These are phyloP conservation scores for Propsilocerus akamusi DNA, from an alignment of 1,140 invertebrate species.

Conservation along the genomic window DNA sequence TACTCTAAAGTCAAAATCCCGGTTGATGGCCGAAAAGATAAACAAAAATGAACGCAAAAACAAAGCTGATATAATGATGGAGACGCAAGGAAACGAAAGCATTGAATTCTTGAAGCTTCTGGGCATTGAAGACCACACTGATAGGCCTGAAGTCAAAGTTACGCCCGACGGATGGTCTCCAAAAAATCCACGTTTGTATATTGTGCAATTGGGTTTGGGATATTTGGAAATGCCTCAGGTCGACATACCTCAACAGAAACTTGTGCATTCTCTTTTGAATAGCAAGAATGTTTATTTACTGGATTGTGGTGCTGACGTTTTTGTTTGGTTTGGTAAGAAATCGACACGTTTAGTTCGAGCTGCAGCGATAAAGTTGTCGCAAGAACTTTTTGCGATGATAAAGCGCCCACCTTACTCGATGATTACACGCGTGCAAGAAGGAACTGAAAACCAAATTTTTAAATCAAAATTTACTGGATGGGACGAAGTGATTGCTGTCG, in stretches of 20 bases:
- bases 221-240: slow-evolving; percentile 96
- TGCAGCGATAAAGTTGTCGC: slow-evolving; percentile 87
- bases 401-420: slow-evolving; percentile 72
- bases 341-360: slow-evolving; percentile 89
- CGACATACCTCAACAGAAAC: slow-evolving; percentile 57
- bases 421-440: slow-evolving; percentile 76
- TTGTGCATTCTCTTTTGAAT: slow-evolving; percentile 56
- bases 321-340: slow-evolving; percentile 98
- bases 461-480: slow-evolving; percentile 95
- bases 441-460: slow-evolving; percentile 74
- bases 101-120: slow-evolving; percentile 68
- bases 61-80: slow-evolving; percentile 74
- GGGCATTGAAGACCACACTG: slow-evolving; percentile 25
- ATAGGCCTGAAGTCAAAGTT: slow-evolving; percentile 19
- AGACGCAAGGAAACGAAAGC: slow-evolving; percentile 64
- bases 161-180: slow-evolving; percentile 13
- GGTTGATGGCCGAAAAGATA: slow-evolving; percentile 93
- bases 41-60: slow-evolving; percentile 98
- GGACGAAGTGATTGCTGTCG: slow-evolving; percentile 98
- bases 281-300: slow-evolving; percentile 95
- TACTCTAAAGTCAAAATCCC: slow-evolving; percentile 84
- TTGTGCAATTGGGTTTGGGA: slow-evolving; percentile 93
- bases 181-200: slow-evolving; percentile 81
- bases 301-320: slow-evolving; percentile 91
- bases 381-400: slow-evolving; percentile 88